phyloP scores from a whole-genome alignment of 92 coral and sea anemone species.

The Pocillopora meandrina region DNA sequence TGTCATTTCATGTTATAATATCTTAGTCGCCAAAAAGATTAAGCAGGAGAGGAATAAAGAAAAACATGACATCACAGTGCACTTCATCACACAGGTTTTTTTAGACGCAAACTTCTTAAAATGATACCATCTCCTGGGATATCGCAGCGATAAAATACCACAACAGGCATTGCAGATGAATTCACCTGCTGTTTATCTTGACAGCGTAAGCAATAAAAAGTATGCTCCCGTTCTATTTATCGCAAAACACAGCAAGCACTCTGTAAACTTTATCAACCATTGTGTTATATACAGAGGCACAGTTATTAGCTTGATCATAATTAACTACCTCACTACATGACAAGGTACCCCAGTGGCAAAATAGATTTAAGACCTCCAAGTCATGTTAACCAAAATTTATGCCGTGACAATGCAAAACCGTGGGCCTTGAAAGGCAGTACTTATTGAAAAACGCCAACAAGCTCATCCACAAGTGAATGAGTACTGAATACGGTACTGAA shows the following conservation, averaged over 20 bases:
- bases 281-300: background rate
- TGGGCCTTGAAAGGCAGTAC: background rate
- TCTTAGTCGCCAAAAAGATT: too few species aligned
- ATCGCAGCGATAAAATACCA: background rate
- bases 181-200: slow-evolving; percentile 8
- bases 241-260: slow-evolving; percentile 11
- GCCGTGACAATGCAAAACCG: background rate
- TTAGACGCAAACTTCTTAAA: background rate
- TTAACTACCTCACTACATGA: background rate
- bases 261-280: background rate
- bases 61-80: background rate
- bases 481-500: too few species aligned
- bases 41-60: background rate
- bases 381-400: background rate
- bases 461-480: too few species aligned
- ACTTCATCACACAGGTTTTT: background rate
- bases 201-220: slow-evolving; percentile 29
- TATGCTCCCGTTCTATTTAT: background rate
- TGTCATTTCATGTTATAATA: too few species aligned
- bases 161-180: background rate
- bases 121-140: background rate
- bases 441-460: too few species aligned
- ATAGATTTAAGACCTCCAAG: background rate
- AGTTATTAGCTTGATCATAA: background rate
- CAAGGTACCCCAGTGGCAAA: background rate